phyloP scores from a whole-genome alignment of 1,140 invertebrate species.

The Drosophila ohnishii region DNA sequence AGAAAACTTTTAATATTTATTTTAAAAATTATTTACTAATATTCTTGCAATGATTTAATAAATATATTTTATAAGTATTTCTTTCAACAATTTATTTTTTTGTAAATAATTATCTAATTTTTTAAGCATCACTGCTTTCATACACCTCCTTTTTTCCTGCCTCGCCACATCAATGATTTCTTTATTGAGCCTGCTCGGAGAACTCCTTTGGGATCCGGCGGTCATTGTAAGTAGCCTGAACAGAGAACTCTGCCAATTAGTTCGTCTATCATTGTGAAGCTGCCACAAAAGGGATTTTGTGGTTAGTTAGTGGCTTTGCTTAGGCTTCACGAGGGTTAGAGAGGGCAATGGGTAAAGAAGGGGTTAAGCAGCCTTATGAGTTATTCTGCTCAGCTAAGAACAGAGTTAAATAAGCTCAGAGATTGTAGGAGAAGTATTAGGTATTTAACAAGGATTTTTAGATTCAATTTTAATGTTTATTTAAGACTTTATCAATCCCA shows the following conservation, averaged over 20 bases:
- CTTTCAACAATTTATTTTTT: neutral
- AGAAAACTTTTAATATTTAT: neutral
- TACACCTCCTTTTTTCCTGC: neutral
- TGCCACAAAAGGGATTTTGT: conserved; percentile 62
- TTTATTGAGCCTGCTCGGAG: conserved; percentile 67
- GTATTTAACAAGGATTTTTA: neutral
- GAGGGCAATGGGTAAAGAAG: conserved; percentile 13
- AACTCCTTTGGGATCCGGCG: conserved; percentile 42
- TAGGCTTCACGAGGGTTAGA: conserved; percentile 8
- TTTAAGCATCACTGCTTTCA: conserved; percentile 13
- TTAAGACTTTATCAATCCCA: neutral
- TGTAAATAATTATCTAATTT: neutral
- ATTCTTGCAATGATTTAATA: neutral
- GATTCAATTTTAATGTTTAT: neutral
- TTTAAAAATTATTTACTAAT: neutral
- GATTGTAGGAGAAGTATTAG: neutral
- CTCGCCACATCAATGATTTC: conserved; percentile 59
- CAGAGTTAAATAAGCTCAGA: neutral
- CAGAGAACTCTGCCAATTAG: conserved; percentile 65
- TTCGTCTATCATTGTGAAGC: conserved; percentile 51
- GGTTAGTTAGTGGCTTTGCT: conserved; percentile 71
- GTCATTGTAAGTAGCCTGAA: conserved; percentile 50
- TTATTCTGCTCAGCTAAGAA: conserved; percentile 2
- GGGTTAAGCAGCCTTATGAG: conserved; percentile 28
- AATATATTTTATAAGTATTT: neutral